A percentile compares a stretch with the other conserved stretches of the same genome.
These are phyloP conservation scores for Zeugodacus cucurbitae DNA, from an alignment of 1,140 invertebrate species.

Conservation along the genomic window DNA sequence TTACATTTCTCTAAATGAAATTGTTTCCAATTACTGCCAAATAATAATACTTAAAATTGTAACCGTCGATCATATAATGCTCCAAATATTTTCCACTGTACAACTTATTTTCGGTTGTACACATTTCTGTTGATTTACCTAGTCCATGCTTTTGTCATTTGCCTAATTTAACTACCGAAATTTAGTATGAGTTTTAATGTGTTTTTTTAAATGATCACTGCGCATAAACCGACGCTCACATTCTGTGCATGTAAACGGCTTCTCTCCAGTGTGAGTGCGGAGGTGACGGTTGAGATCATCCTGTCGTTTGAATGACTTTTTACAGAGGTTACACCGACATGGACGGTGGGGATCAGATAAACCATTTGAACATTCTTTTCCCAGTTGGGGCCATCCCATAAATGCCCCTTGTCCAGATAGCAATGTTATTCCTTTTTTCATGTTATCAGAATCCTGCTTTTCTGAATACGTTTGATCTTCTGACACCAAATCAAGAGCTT, in stretches of 20 bases:
- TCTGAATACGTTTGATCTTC: background rate
- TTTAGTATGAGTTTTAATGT: slow-evolving; percentile 81
- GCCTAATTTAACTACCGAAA: slow-evolving; percentile 49
- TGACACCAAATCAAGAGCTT: background rate
- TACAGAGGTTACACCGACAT: slow-evolving; percentile 78
- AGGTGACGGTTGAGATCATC: slow-evolving; percentile 87
- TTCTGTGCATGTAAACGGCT: slow-evolving; percentile 78
- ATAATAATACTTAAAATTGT: background rate
- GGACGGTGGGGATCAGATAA: slow-evolving; percentile 74
- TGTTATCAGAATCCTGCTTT: background rate
- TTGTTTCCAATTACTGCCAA: background rate
- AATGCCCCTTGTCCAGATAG: background rate
- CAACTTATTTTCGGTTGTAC: too few relatives aligned
- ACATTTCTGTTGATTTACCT: background rate
- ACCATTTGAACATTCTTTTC: slow-evolving; percentile 54
- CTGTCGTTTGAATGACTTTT: slow-evolving; percentile 84
- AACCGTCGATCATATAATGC: background rate
- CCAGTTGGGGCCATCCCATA: slow-evolving; percentile 52
- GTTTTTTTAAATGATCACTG: slow-evolving; percentile 87
- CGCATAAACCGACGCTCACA: slow-evolving; percentile 84
- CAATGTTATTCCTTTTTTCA: slow-evolving; percentile 18
- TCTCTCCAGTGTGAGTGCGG: slow-evolving; percentile 85
- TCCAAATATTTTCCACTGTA: too few relatives aligned
- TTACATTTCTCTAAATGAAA: too few relatives aligned
- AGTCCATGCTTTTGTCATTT: background rate